Evolutionary conservation across 2,113 vertebrate genomes (phyloP).

Genomic region (Syngnathus floridae): DNA sequence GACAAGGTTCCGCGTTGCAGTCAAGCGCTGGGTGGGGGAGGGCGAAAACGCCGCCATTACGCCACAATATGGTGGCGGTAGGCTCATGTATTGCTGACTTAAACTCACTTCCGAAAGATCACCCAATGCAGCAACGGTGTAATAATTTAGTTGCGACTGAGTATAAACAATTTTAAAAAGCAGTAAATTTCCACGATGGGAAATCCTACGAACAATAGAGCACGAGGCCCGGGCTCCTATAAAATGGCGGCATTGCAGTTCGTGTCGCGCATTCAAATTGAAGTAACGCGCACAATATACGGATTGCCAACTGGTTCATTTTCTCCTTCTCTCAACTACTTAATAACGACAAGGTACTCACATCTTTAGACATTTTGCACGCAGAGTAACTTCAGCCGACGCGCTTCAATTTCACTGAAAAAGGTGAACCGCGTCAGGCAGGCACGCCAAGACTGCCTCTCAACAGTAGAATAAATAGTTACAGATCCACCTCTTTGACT

Average conservation of each 20-base stretch:
- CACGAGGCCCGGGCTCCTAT: constrained; percentile 46
- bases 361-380: constrained; percentile 59
- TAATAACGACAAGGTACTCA: constrained; percentile 31
- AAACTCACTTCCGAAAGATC: not conserved
- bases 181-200: rapidly evolving
- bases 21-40: not conserved
- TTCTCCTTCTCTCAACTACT: too few relatives aligned
- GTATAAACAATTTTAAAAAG: not conserved
- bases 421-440: constrained; percentile 37
- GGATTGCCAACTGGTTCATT: not conserved
- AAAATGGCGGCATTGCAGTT: constrained; percentile 59
- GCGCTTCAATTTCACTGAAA: not conserved
- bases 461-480: constrained; percentile 45
- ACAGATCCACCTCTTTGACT: constrained; percentile 14
- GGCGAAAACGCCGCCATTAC: constrained; percentile 52
- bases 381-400: constrained; percentile 9
- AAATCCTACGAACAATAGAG: constrained; percentile 41
- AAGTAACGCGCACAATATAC: not conserved
- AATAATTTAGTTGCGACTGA: too few relatives aligned
- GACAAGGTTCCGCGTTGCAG: not conserved
- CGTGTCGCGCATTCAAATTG: not conserved
- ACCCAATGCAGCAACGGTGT: not conserved
- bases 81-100: not conserved
- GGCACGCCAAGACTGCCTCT: rapidly evolving
- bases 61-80: not conserved